Percentiles rank a stretch among this genome's conserved stretches.
Evolutionary conservation across 1,140 invertebrate species (phyloP).

Genomic region (Zaprionus nigranus): DNA sequence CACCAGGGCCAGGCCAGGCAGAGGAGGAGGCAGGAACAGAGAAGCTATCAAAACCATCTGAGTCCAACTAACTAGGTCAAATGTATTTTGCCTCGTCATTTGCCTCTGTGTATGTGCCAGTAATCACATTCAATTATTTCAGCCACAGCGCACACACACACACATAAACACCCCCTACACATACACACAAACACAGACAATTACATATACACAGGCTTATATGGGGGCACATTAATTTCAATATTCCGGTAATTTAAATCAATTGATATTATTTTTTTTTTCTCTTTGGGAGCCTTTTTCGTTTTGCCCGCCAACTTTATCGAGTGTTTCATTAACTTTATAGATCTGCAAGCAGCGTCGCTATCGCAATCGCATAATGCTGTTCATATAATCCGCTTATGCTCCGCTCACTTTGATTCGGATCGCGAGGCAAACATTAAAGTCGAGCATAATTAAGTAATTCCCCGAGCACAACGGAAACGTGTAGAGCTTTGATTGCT

Average conservation of each 20-base stretch:
- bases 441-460: conserved; percentile 78
- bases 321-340: conserved; percentile 71
- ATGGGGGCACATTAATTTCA: conserved; percentile 56
- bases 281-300: conserved; percentile 3
- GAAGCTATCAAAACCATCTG: conserved; percentile 39
- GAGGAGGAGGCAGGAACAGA: background rate
- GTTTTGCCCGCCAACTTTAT: conserved; percentile 25
- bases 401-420: conserved; percentile 11
- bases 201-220: conserved; percentile 20
- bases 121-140: conserved; percentile 75
- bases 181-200: conserved; percentile 4
- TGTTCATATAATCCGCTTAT: conserved; percentile 73
- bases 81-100: conserved; percentile 56
- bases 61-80: conserved; percentile 67
- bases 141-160: conserved; percentile 29
- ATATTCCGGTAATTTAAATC: conserved; percentile 73
- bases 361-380: conserved; percentile 56
- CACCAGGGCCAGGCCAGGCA: too few relatives aligned
- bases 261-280: conserved; percentile 41
- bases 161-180: background rate
- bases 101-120: conserved; percentile 23
- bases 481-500: conserved; percentile 57
- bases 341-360: conserved; percentile 63
- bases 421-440: conserved; percentile 58
- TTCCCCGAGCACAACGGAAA: conserved; percentile 67